Evolutionary conservation across 2,888 invertebrate species (phyloP).

Genomic region (Monopis laevigella): DNA sequence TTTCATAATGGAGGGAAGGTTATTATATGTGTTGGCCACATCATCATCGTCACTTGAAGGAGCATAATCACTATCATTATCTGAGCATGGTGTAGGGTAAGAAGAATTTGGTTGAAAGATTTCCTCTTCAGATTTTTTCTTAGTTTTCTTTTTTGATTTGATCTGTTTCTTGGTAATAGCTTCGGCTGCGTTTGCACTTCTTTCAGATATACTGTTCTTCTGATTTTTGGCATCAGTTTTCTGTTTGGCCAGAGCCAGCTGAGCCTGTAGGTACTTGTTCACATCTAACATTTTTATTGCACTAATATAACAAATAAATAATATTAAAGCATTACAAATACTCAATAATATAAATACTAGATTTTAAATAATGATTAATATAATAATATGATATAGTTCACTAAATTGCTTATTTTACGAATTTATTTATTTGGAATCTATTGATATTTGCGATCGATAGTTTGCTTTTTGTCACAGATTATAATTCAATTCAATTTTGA

Average conservation of each 20-base stretch:
- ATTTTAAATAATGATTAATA: no score
- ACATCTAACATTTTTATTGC: slow-evolving; percentile 27
- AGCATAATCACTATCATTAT: slow-evolving; percentile 39
- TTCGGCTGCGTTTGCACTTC: slow-evolving; percentile 44
- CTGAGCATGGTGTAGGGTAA: slow-evolving; percentile 13
- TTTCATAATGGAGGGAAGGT: not conserved
- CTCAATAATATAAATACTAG: no score
- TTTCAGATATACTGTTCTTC: slow-evolving; percentile 32
- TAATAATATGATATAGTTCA: no score
- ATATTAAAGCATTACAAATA: no score
- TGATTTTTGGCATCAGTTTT: slow-evolving; percentile 30
- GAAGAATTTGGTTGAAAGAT: not conserved
- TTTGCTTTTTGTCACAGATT: no score
- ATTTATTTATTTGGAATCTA: no score
- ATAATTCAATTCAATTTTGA: no score
- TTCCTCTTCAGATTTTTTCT: no score
- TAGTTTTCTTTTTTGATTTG: no score
- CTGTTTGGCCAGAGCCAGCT: slow-evolving; percentile 46
- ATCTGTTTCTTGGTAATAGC: slow-evolving; percentile 46
- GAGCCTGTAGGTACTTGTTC: slow-evolving; percentile 53
- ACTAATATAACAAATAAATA: no score
- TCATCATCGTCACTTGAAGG: slow-evolving; percentile 41
- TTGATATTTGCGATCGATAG: no score
- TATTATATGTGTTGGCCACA: slow-evolving; percentile 20
- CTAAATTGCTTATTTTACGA: no score